Percentiles rank a stretch among this genome's conserved stretches.
These are phyloP conservation scores for Netelia melanura DNA, from an alignment of 2,888 invertebrate species.

Conservation along the genomic window DNA sequence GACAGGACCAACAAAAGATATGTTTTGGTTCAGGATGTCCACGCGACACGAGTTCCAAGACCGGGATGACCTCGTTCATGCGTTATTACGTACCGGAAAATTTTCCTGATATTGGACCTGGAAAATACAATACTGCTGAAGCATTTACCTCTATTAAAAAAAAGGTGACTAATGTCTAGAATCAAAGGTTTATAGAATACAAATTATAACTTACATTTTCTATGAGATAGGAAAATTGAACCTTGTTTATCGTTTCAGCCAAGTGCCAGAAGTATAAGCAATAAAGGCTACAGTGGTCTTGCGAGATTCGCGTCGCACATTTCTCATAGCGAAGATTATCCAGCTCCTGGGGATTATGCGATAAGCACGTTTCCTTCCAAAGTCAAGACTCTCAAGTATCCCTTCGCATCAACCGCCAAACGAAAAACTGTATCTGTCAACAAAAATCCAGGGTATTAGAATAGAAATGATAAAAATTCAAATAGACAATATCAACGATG, in stretches of 20 bases:
- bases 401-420: slow-evolving; percentile 73
- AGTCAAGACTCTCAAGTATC: slow-evolving; percentile 71
- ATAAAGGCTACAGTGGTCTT: slow-evolving; percentile 79
- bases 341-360: slow-evolving; percentile 76
- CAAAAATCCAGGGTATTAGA: slow-evolving; percentile 78
- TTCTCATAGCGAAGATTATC: slow-evolving; percentile 71
- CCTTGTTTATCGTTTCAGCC: slow-evolving; percentile 73
- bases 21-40: slow-evolving; percentile 80
- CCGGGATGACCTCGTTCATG: slow-evolving; percentile 78
- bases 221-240: not conserved
- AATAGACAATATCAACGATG: not conserved
- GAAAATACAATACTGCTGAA: slow-evolving; percentile 75
- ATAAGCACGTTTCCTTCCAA: slow-evolving; percentile 66
- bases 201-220: not conserved
- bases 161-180: slow-evolving; percentile 71
- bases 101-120: slow-evolving; percentile 76
- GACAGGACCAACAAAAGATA: slow-evolving; percentile 77
- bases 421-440: slow-evolving; percentile 69
- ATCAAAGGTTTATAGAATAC: not conserved
- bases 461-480: slow-evolving; percentile 3
- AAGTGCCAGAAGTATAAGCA: slow-evolving; percentile 76
- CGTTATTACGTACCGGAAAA: slow-evolving; percentile 75
- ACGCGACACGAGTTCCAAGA: slow-evolving; percentile 75
- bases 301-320: slow-evolving; percentile 71
- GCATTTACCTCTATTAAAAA: slow-evolving; percentile 75